phyloP scores from a whole-genome alignment of 1,140 invertebrate species.

The Cherax destructor region DNA sequence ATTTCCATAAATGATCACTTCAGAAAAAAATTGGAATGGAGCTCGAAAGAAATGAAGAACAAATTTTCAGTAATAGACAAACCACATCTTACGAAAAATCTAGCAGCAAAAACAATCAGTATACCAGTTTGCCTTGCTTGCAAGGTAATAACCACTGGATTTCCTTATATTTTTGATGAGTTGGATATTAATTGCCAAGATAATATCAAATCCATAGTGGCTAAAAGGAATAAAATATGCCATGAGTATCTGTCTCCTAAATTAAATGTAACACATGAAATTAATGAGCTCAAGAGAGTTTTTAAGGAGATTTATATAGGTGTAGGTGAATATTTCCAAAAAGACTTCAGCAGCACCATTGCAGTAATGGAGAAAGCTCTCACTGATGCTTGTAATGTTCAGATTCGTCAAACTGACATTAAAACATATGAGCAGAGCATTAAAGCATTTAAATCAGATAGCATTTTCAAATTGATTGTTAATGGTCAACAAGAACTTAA shows the following conservation, averaged over 20 bases:
- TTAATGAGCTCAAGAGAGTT: neutral
- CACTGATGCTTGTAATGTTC: neutral
- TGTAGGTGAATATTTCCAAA: neutral
- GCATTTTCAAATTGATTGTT: neutral
- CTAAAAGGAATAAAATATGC: neutral
- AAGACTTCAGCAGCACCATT: neutral
- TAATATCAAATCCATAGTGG: neutral
- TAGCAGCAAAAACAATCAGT: neutral
- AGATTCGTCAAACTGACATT: neutral
- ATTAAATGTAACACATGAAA: neutral
- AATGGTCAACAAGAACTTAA: constrained; percentile 19
- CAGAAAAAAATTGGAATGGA: neutral
- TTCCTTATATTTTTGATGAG: neutral
- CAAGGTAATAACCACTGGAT: neutral
- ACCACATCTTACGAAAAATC: neutral
- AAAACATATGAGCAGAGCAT: neutral
- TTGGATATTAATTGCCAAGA: neutral
- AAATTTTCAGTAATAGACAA: neutral
- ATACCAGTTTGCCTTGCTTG: neutral
- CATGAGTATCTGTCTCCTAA: neutral
- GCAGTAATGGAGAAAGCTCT: neutral
- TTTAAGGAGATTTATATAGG: constrained; percentile 7
- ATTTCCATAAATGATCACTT: neutral
- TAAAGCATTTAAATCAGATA: neutral
- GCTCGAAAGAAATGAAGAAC: neutral